Evolutionary conservation across 2,888 invertebrate species (phyloP).

Genomic region (Erebia aethiops): DNA sequence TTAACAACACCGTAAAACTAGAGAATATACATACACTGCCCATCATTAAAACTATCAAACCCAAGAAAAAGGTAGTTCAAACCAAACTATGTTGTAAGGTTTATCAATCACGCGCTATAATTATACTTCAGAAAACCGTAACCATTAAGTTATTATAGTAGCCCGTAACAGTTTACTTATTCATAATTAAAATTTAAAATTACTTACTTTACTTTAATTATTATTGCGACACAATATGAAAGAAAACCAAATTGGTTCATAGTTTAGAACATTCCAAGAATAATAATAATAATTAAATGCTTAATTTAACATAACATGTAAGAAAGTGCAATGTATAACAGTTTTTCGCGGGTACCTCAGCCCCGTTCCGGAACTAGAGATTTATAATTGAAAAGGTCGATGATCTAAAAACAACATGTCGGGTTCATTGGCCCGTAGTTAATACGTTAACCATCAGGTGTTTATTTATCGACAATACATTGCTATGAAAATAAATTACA

Average conservation of each 20-base stretch:
- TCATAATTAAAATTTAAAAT: not conserved
- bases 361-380: slow-evolving; percentile 17
- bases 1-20: not conserved
- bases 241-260: not conserved
- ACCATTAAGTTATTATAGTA: not conserved
- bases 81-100: too few relatives aligned
- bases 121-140: too few relatives aligned
- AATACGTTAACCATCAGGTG: slow-evolving; percentile 45
- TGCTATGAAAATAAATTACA: slow-evolving; percentile 44
- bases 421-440: slow-evolving; percentile 73
- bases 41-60: not conserved
- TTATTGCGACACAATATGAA: not conserved
- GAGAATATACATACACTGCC: not conserved
- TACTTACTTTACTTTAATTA: not conserved
- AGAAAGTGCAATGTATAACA: not conserved
- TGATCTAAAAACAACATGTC: slow-evolving; percentile 73
- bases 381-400: slow-evolving; percentile 37
- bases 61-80: not conserved
- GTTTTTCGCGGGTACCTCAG: slow-evolving; percentile 9
- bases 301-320: not conserved
- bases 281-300: not conserved
- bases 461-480: slow-evolving; percentile 47
- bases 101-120: not conserved
- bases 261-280: not conserved
- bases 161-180: not conserved